Evolutionary conservation across 2,113 vertebrate species (phyloP), one percentile per base, ranked within the genome.

Genomic region (Pedionomus torquatus): DNA sequence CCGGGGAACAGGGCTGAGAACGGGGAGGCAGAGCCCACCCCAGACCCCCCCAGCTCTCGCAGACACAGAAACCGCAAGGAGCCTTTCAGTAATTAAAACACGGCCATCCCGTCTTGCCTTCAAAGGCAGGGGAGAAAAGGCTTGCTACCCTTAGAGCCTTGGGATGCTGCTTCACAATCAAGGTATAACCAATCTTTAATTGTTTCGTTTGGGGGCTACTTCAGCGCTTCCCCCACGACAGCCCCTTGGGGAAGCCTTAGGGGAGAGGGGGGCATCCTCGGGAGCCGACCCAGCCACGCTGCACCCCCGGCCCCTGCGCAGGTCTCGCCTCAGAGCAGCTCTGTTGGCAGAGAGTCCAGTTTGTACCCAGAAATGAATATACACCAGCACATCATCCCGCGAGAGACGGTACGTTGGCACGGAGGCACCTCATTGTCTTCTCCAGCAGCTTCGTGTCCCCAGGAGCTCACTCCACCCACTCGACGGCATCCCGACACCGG

Each of bases 141-240:
- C 75, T 95, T 83, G 89, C 51, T 89, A 90, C 92, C 88, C 96
- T 76, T 31, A 87, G 80, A 94, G 90, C 97, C 95, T 48, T 84
- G 69, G 86, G 97, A 97, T 65, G 87, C 91, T 88, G 77, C 87
- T 86, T 35, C 72, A 77, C 92, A 92, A 96, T 96, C 95, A 93
- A 86, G 75, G 84, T 41, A 87, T 85, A 97, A 96, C 95, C 97
- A 93, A 96, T 96, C 91, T 83, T 69, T 74, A 97, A 96, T 97
- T 94, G 93, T 97, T 97, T 88, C 17, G 2, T 87, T 85, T 87
- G 93, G 95, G 97, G 95, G 97, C 90, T 96, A 81, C 97, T 98
- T 92, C 93, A 96, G 93, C 96, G 90, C 69, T 94, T 97, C 94
- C 94, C 89, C 93, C 41, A 37, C 10, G 33, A 89, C 94, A 97